Evolutionary conservation across 2,888 invertebrate genomes (phyloP).

Genomic region (Craniophora ligustri): DNA sequence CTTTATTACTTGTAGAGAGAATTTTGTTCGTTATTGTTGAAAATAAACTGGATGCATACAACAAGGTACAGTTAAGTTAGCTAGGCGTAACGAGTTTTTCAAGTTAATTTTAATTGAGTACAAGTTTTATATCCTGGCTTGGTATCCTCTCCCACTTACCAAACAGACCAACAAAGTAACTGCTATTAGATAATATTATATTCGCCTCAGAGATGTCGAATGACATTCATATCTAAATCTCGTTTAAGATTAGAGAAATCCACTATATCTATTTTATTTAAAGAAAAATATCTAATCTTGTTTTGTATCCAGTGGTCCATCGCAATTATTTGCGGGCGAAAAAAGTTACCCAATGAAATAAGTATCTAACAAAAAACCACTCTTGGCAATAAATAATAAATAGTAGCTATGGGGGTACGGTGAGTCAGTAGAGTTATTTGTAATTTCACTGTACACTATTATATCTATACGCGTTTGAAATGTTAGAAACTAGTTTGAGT

Average conservation of each 20-base stretch:
- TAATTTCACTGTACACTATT: constrained; percentile 38
- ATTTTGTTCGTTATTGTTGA: constrained; percentile 1
- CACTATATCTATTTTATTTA: neutral
- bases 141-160: constrained; percentile 14
- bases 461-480: constrained; percentile 33
- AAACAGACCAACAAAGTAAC: constrained; percentile 21
- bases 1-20: neutral
- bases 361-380: constrained; percentile 16
- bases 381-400: constrained; percentile 8
- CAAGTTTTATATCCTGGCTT: constrained; percentile 41
- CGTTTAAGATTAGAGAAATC: neutral
- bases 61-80: constrained; percentile 18
- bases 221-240: neutral
- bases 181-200: constrained; percentile 24
- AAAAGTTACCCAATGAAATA: no score
- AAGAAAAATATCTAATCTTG: neutral
- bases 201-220: neutral
- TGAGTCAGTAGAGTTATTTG: constrained; percentile 36
- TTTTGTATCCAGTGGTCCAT: no score
- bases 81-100: constrained; percentile 24
- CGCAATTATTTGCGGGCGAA: no score
- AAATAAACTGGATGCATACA: constrained; percentile 5
- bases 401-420: no score
- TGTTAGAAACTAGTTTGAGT: constrained; percentile 49
- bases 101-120: constrained; percentile 25